phyloP scores from a whole-genome alignment of 2,113 vertebrate genomes.

The Orycteropus afer region DNA sequence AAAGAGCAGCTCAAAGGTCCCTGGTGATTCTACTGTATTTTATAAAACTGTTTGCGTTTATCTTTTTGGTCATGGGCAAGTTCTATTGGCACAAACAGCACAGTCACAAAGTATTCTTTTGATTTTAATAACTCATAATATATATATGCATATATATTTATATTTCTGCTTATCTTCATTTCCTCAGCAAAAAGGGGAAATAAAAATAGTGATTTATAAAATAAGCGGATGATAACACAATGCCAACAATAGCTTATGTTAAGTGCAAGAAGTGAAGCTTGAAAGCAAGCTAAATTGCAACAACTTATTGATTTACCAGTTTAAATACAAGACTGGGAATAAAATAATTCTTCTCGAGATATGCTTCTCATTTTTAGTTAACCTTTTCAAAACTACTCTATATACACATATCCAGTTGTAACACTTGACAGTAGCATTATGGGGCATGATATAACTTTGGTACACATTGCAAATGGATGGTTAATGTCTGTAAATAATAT shows the following conservation, averaged over 20 bases:
- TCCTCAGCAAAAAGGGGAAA: slow-evolving; percentile 83
- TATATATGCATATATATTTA: slow-evolving; percentile 69
- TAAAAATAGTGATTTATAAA: slow-evolving; percentile 88
- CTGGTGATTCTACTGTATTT: slow-evolving; percentile 67
- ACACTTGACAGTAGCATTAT: slow-evolving; percentile 88
- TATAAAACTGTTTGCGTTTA: slow-evolving; percentile 88
- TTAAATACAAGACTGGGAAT: slow-evolving; percentile 95
- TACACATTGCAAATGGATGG: slow-evolving; percentile 84
- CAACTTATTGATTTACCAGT: slow-evolving; percentile 87
- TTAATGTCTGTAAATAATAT: slow-evolving; percentile 73
- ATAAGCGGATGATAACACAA: slow-evolving; percentile 91
- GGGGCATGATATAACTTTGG: slow-evolving; percentile 84
- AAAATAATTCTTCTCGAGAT: slow-evolving; percentile 92
- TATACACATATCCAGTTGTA: slow-evolving; percentile 92
- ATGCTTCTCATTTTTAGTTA: slow-evolving; percentile 82
- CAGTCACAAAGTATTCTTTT: slow-evolving; percentile 79
- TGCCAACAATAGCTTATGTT: slow-evolving; percentile 90
- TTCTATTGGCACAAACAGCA: slow-evolving; percentile 86
- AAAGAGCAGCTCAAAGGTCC: slow-evolving; percentile 55
- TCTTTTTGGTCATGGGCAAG: slow-evolving; percentile 89
- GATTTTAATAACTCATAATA: slow-evolving; percentile 78
- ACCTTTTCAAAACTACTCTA: slow-evolving; percentile 85
- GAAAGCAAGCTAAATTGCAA: slow-evolving; percentile 92
- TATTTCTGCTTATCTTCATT: slow-evolving; percentile 83
- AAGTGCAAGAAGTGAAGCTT: slow-evolving; percentile 95